These are phyloP conservation scores for Pseudanteris insignis DNA, from an alignment of 2,888 invertebrate genomes.

Conservation along the genomic window DNA sequence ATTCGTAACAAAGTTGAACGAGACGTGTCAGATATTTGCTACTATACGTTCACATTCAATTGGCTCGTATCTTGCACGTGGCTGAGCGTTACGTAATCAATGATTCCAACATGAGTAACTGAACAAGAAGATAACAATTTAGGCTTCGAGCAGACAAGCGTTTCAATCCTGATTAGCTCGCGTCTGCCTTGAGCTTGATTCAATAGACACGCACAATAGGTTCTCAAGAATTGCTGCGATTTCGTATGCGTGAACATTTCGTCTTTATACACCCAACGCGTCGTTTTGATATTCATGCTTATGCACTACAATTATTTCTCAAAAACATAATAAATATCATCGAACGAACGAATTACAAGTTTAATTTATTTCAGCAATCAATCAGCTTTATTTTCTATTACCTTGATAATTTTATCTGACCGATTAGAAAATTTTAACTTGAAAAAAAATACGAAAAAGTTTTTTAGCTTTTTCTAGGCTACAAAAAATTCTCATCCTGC, in stretches of 20 bases:
- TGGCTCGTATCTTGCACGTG: constrained; percentile 28
- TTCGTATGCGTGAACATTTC: constrained; percentile 28
- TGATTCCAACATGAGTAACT: constrained; percentile 39
- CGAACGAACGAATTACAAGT: no score
- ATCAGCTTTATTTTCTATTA: no score
- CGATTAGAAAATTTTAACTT: no score
- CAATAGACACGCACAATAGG: constrained; percentile 41
- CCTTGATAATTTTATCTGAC: no score
- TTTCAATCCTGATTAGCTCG: constrained; percentile 43
- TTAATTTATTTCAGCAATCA: no score
- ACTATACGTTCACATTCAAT: constrained; percentile 14
- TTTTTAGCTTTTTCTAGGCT: no score
- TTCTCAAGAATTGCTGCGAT: constrained; percentile 33
- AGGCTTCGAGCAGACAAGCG: constrained; percentile 41
- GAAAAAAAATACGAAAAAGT: no score
- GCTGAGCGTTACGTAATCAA: constrained; percentile 37
- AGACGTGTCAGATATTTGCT: constrained; percentile 24
- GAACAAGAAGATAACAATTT: constrained; percentile 42
- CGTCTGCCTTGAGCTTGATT: constrained; percentile 39
- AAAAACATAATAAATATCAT: no score
- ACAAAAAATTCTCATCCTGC: no score
- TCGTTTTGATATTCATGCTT: no score
- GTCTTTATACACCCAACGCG: constrained; percentile 6
- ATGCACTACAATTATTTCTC: no score
- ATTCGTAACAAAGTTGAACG: constrained; percentile 12